Evolutionary conservation across 2,888 invertebrate species (phyloP), one percentile per base, ranked within the genome.

Genomic region (Macrophya annulata): DNA sequence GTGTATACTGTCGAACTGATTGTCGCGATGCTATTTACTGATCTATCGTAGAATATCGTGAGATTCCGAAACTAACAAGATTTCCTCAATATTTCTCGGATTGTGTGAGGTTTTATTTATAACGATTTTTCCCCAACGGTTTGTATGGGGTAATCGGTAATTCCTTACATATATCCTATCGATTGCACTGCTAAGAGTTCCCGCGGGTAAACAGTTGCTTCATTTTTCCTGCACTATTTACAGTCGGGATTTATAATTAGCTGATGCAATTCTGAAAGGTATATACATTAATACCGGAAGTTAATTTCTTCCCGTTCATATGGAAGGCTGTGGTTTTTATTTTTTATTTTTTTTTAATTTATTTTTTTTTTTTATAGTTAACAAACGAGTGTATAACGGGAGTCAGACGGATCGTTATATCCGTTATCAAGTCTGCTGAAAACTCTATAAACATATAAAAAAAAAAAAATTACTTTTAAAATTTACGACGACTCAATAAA

Each of bases 401-500:
- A 45, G 21, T 43, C 43, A 74, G 43, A 25, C 21, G 25, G 74
- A 25, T 74, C 74, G 74, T 74, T 74, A 74, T 43, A 15, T 45
- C 43, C 74, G 74, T 74, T 45, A 74, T 45, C 74, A 31, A 43
- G 43, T 74, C 45, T 21, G 74, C 25, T 31, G 45, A 10, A 45
- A 21, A 21, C 45, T 45, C 17, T 21, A n/a, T 72, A 45, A 6
- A 72, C 17, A 21, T n/a, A n/a, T n/a, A n/a, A n/a, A n/a, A n/a
- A n/a, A n/a, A 45, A 74, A 45, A 10, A 71, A n/a, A 45, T 10
- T 10, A 45, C 45, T 74, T 25, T 21, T 12, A 12, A 74, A 43
- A 74, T 74, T 74, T 74, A 74, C 74, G 74, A 74, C 21, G 43
- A 45, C 45, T 45, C 40, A 21, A 74, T 45, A 74, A 45, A 74